A percentile compares a stretch with the other conserved stretches of the same genome.
phyloP scores from a whole-genome alignment of 1,140 invertebrate species.

The Cherax destructor region DNA sequence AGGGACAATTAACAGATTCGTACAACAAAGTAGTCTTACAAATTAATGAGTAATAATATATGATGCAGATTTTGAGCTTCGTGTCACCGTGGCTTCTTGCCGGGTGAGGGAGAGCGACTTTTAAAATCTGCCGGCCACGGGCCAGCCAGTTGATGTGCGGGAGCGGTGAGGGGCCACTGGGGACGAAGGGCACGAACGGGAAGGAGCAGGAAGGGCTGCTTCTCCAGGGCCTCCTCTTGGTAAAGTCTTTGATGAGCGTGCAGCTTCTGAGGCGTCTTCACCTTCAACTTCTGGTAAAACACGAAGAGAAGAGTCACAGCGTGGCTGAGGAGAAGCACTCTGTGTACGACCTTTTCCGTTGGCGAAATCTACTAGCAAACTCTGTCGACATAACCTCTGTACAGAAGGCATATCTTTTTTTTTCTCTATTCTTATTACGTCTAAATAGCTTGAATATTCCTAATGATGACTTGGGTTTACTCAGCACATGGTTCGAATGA shows the following conservation, averaged over 20 bases:
- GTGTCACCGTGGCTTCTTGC: conserved; percentile 55
- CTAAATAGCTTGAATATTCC: conserved; percentile 59
- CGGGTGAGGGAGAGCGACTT: conserved; percentile 52
- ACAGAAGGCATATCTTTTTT: conserved; percentile 62
- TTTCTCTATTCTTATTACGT: conserved; percentile 44
- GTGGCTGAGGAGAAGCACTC: conserved; percentile 58
- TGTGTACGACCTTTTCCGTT: conserved; percentile 54
- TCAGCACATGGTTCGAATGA: conserved; percentile 38
- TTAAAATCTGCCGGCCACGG: conserved; percentile 56
- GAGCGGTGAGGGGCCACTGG: conserved; percentile 57
- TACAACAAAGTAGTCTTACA: neutral
- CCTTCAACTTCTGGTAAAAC: conserved; percentile 44
- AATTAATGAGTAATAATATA: neutral
- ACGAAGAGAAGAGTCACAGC: conserved; percentile 12
- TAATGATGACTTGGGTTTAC: conserved; percentile 14
- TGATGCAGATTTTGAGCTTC: neutral
- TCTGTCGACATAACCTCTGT: conserved; percentile 56
- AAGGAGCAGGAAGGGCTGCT: conserved; percentile 21
- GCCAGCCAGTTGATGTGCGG: conserved; percentile 54
- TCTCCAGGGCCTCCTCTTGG: conserved; percentile 39
- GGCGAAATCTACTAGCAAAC: conserved; percentile 58
- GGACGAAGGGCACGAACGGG: conserved; percentile 60
- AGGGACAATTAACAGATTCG: neutral
- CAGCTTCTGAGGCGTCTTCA: conserved; percentile 24
- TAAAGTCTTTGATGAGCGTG: conserved; percentile 51